A percentile compares a stretch with the other conserved stretches of the same genome.
Conservation (phyloP, 2,888 invertebrate genomes). For the Timema cristinae region DNA sequence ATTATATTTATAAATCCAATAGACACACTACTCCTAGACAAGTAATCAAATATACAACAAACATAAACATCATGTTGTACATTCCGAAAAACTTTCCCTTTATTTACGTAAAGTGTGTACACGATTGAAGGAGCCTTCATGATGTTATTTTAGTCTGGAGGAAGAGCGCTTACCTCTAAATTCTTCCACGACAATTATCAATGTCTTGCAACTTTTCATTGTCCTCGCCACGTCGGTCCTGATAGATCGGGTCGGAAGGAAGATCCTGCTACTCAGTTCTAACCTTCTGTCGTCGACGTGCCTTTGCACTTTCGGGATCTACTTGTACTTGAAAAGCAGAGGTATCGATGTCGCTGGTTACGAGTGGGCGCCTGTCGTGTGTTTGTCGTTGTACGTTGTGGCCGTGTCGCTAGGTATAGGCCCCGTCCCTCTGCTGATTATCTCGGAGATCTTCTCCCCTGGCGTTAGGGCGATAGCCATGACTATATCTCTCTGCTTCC, state of each 20-base stretch:
- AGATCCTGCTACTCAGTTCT: slow-evolving; percentile 45
- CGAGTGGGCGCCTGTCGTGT: slow-evolving; percentile 23
- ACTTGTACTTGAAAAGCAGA: slow-evolving; percentile 38
- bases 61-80: too few species aligned
- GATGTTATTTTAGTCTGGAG: neutral
- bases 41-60: too few species aligned
- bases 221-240: slow-evolving; percentile 35
- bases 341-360: slow-evolving; percentile 22
- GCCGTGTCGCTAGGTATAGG: slow-evolving; percentile 25
- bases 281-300: slow-evolving; percentile 40
- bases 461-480: slow-evolving; percentile 22
- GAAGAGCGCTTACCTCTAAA: neutral
- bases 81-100: too few species aligned
- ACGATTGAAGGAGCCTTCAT: too few species aligned
- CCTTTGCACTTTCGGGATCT: slow-evolving; percentile 39
- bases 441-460: slow-evolving; percentile 26
- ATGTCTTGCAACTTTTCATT: neutral
- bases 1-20: too few species aligned
- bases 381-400: slow-evolving; percentile 20
- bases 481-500: slow-evolving; percentile 24
- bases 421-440: slow-evolving; percentile 22
- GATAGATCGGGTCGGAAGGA: slow-evolving; percentile 47
- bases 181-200: slow-evolving; percentile 9
- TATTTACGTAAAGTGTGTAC: too few species aligned
- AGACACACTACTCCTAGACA: too few species aligned